Conservation (phyloP, 2,888 invertebrate genomes). For the Aleiodes leptofemur region DNA sequence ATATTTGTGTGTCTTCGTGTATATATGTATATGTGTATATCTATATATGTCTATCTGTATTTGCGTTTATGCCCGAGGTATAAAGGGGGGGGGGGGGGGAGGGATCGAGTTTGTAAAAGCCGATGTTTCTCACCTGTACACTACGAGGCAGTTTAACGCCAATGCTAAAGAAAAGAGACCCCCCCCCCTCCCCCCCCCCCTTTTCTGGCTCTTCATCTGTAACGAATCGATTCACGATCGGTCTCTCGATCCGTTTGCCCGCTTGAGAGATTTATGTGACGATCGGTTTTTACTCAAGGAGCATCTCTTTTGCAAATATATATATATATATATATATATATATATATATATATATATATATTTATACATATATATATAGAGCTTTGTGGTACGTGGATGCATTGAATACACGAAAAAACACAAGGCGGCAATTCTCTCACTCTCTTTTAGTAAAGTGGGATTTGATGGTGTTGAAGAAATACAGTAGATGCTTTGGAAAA, state of each 20-base stretch:
- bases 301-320: constrained; percentile 48
- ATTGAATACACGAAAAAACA: constrained; percentile 18
- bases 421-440: constrained; percentile 30
- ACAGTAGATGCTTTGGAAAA: not conserved
- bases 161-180: constrained; percentile 42
- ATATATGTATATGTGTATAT: too few species aligned
- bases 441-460: not conserved
- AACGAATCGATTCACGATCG: constrained; percentile 67
- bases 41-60: too few species aligned
- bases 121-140: constrained; percentile 16
- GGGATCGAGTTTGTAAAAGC: not conserved
- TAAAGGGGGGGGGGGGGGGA: too few species aligned
- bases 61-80: too few species aligned
- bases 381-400: not conserved
- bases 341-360: not conserved
- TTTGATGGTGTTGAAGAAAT: too few species aligned
- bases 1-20: too few species aligned
- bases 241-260: constrained; percentile 58
- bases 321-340: constrained; percentile 19
- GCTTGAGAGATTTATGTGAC: constrained; percentile 65
- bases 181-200: constrained; percentile 44
- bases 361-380: too few species aligned
- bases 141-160: constrained; percentile 39
- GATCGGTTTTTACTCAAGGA: constrained; percentile 51
- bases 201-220: constrained; percentile 59